These are phyloP conservation scores for Eupeodes latifasciatus DNA, from an alignment of 2,888 invertebrate species.

Conservation along the genomic window DNA sequence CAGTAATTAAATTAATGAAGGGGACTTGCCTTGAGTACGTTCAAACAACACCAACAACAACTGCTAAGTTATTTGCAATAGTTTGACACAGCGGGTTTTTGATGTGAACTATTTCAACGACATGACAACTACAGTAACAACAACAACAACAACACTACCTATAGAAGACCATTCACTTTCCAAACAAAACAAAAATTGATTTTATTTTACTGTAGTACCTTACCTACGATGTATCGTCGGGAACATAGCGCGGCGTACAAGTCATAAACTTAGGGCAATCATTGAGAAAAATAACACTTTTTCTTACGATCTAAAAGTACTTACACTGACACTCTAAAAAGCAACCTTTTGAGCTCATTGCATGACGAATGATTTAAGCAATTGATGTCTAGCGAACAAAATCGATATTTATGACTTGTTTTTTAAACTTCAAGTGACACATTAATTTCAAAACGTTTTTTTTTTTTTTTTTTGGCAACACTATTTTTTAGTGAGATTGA, in stretches of 20 bases:
- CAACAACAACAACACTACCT: not conserved
- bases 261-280: slow-evolving; percentile 35
- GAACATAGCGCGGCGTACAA: not conserved
- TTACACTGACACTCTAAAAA: not conserved
- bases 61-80: slow-evolving; percentile 53
- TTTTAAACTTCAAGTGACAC: not conserved
- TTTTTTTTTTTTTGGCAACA: too few species aligned
- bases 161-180: slow-evolving; percentile 60
- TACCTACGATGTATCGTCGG: not conserved
- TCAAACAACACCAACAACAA: not conserved
- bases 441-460: not conserved
- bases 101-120: slow-evolving; percentile 47
- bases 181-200: not conserved
- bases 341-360: not conserved
- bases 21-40: slow-evolving; percentile 68
- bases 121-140: too few species aligned
- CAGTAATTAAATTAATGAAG: slow-evolving; percentile 76
- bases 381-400: slow-evolving; percentile 4
- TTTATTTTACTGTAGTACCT: not conserved
- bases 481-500: too few species aligned
- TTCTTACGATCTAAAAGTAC: slow-evolving; percentile 13
- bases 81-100: slow-evolving; percentile 13
- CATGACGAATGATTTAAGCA: slow-evolving; percentile 14
- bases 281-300: not conserved
- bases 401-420: not conserved